Evolutionary conservation across 2,113 vertebrate species (phyloP).

Genomic region (Symphodus melops): DNA sequence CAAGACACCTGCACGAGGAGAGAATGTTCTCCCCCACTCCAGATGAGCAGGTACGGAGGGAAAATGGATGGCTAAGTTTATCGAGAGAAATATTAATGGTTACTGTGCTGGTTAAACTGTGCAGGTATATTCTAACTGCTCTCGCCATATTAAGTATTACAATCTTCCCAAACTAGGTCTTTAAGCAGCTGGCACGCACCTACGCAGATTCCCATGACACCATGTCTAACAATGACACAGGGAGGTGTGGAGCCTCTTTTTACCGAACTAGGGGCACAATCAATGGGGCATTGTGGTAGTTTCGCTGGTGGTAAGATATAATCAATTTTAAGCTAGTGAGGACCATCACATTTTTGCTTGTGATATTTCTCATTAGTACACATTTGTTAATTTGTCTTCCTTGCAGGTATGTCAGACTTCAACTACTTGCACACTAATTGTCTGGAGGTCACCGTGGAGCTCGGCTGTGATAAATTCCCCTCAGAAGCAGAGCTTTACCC

Average conservation of each 20-base stretch:
- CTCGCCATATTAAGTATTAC: neutral
- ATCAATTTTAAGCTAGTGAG: neutral
- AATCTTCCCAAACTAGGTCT: constrained; percentile 59
- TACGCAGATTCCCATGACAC: constrained; percentile 90
- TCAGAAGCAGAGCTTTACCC: constrained; percentile 90
- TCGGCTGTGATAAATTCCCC: constrained; percentile 96
- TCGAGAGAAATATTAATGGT: neutral
- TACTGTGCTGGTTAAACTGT: neutral
- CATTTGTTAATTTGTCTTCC: neutral
- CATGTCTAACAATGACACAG: constrained; percentile 91
- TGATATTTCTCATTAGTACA: too few species aligned
- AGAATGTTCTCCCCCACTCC: constrained; percentile 94
- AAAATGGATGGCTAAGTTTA: neutral
- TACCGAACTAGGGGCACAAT: constrained; percentile 88
- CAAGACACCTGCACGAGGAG: constrained; percentile 89
- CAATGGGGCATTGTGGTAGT: constrained; percentile 97
- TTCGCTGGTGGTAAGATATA: constrained; percentile 91
- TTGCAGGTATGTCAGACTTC: constrained; percentile 95
- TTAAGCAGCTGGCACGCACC: constrained; percentile 91
- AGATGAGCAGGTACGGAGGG: constrained; percentile 90
- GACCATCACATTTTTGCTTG: neutral
- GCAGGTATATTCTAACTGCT: neutral
- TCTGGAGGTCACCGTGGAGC: constrained; percentile 95
- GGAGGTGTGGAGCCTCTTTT: constrained; percentile 93
- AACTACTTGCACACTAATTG: constrained; percentile 98